Evolutionary conservation across 2,888 invertebrate genomes (phyloP), one percentile per base, ranked within the genome.

Genomic region (Agrotis puta): DNA sequence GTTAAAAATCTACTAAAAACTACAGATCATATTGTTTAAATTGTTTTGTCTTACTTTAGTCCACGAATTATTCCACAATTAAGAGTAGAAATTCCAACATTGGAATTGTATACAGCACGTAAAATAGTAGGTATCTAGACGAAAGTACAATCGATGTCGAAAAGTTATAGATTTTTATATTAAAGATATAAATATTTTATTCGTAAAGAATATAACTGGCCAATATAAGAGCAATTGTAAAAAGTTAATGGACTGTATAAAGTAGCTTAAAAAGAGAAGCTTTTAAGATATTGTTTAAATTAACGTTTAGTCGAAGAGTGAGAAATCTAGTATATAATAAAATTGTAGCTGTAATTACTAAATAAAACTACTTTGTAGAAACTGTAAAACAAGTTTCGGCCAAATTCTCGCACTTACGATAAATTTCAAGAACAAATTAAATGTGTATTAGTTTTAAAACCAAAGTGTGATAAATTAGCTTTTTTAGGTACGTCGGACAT

Each of bases 381-480:
- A 66, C 62, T 72, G 70, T 54, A 13, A 63, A 80, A 74, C 61
- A 70, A 74, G 71, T 86, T 80, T 78, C 73, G 64, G 67, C 67
- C 73, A 74, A 79, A 79, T 70, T 63, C 73, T 82, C 82, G 84
- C 84, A 87, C 81, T 75, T 74, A 79, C 62, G 58, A 65, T 57
- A 64, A 71, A 58, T 64, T 65, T 56, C 56, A 67, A 61, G 54
- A 79, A 74, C 58, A 74, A 70, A 78, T 64, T 77, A 56, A 72
- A 76, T 73, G 69, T 77, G 70, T 80, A 79, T 73, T 85, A 87
- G 86, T 79, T 87, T 74, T 82, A 80, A 87, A 85, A 84, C 79
- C 76, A 87, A 89, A 87, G 89, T 89, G 91, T 92, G 91, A 92
- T 91, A 91, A 88, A 87, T 75, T 89, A 89, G 87, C 83, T 85